These are phyloP conservation scores for Tenualosa thibaudeaui DNA, from an alignment of 2,797 vertebrate genomes.

Conservation along the genomic window DNA sequence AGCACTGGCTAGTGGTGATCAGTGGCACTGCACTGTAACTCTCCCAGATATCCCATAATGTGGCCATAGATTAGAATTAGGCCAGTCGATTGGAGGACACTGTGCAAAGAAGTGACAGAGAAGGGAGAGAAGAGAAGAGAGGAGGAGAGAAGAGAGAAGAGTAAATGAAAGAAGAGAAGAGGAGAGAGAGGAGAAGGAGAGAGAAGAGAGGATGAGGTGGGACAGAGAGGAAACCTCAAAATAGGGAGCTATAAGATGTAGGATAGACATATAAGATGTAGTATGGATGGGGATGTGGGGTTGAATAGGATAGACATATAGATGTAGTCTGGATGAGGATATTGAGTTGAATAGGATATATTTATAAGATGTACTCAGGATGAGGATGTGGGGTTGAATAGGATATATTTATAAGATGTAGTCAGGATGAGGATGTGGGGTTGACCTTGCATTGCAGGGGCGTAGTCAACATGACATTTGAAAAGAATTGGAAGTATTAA, in stretches of 20 bases:
- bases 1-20: conserved; percentile 75
- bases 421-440: too few relatives aligned
- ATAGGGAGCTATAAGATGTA: background rate
- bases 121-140: background rate
- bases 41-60: background rate
- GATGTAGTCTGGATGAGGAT: too few relatives aligned
- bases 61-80: background rate
- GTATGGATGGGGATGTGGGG: background rate
- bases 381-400: too few relatives aligned
- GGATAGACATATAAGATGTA: background rate
- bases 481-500: too few relatives aligned
- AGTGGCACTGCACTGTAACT: conserved; percentile 54
- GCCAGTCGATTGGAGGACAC: background rate
- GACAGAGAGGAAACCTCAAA: background rate
- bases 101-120: background rate
- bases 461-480: too few relatives aligned
- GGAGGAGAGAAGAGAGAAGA: background rate
- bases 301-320: too few relatives aligned
- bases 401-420: too few relatives aligned
- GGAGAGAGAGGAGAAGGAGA: background rate
- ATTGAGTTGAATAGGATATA: too few relatives aligned
- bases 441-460: too few relatives aligned
- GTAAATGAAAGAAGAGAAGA: background rate
- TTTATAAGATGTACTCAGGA: too few relatives aligned
- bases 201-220: background rate